Evolutionary conservation across 2,113 vertebrate genomes (phyloP).

Genomic region (Ifrita kowaldi): DNA sequence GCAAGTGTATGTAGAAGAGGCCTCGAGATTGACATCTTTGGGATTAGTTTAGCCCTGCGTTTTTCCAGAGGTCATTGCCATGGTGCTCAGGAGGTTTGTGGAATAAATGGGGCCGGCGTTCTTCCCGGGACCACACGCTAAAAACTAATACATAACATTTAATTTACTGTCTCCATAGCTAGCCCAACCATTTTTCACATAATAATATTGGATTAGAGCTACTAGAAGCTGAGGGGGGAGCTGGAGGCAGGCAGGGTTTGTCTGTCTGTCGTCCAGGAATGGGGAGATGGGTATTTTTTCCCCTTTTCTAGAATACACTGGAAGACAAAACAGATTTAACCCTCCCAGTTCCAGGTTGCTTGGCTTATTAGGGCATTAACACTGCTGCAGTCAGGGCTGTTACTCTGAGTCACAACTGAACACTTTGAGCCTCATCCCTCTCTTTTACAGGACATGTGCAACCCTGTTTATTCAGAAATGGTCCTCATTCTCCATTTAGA

Average conservation of each 20-base stretch:
- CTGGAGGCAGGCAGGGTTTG: conserved; percentile 7
- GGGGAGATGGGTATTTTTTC: conserved; percentile 35
- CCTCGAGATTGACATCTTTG: conserved; percentile 76
- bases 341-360: background rate
- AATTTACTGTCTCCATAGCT: conserved; percentile 92
- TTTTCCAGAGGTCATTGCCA: conserved; percentile 79
- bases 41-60: conserved; percentile 83
- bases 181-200: conserved; percentile 89
- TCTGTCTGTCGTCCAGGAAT: conserved; percentile 21
- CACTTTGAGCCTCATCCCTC: background rate
- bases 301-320: conserved; percentile 30
- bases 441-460: background rate
- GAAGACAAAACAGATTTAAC: conserved; percentile 37
- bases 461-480: background rate
- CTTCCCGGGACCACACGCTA: conserved; percentile 69
- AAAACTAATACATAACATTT: conserved; percentile 94
- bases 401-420: background rate
- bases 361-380: background rate
- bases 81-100: conserved; percentile 71
- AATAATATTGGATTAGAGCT: conserved; percentile 92
- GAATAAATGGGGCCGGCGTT: conserved; percentile 75
- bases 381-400: background rate
- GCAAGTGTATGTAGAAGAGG: conserved; percentile 79
- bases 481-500: background rate
- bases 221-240: conserved; percentile 58